These are phyloP conservation scores for Labeo catla DNA, from an alignment of 2,113 vertebrate genomes.

Conservation along the genomic window DNA sequence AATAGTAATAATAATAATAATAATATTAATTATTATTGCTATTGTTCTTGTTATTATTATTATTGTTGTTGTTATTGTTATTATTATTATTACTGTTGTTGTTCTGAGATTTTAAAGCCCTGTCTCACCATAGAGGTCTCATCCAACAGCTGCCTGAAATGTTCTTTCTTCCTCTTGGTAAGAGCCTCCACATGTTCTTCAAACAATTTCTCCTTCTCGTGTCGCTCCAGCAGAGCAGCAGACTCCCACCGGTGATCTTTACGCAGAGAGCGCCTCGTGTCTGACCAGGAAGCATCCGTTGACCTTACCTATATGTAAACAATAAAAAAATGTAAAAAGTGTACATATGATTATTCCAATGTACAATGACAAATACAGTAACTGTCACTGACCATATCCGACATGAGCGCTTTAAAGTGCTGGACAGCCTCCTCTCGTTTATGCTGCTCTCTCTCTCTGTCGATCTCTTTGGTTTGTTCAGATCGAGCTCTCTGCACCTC, in stretches of 20 bases:
- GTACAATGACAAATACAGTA: background rate
- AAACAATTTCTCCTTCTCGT: constrained; percentile 98
- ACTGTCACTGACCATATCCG: constrained; percentile 90
- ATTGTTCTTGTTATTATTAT: too few species aligned
- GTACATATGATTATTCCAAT: background rate
- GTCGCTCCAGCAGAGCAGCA: constrained; percentile 91
- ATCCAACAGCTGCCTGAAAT: constrained; percentile 95
- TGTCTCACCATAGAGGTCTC: constrained; percentile 90
- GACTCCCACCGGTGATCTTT: constrained; percentile 99
- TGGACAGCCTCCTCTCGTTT: constrained; percentile 97
- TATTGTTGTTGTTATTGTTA: too few species aligned
- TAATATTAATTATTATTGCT: too few species aligned
- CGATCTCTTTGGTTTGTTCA: constrained; percentile 98
- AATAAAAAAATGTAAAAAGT: too few species aligned
- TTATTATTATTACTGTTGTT: background rate
- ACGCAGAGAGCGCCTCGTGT: constrained; percentile 92
- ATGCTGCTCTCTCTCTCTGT: constrained; percentile 94
- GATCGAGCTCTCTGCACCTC: constrained; percentile 98
- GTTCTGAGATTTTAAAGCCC: background rate
- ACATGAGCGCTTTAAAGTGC: constrained; percentile 96
- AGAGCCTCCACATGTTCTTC: constrained; percentile 97
- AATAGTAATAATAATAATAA: too few species aligned
- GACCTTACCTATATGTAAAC: constrained; percentile 85
- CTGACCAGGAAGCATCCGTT: constrained; percentile 97
- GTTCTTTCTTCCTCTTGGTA: constrained; percentile 98